phyloP scores from a whole-genome alignment of 2,113 vertebrate genomes.

The Elgaria multicarinata region DNA sequence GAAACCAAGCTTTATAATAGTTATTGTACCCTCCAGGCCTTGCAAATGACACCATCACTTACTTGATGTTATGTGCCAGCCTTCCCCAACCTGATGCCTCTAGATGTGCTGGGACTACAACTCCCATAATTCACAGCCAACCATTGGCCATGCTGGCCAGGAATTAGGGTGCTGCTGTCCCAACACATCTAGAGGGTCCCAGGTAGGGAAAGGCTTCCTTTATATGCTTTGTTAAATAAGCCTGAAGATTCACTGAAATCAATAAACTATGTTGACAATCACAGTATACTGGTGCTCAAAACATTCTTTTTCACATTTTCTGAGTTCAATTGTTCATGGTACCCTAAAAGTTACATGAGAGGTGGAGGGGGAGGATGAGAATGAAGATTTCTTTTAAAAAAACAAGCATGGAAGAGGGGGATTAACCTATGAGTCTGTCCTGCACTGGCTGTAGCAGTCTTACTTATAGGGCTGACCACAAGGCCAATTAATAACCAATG shows the following conservation, averaged over 20 bases:
- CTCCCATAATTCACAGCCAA: neutral
- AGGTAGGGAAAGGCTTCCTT: no score
- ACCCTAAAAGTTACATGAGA: no score
- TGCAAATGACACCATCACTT: slow-evolving; percentile 35
- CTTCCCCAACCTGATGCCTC: neutral
- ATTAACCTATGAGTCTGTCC: no score
- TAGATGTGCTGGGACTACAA: neutral
- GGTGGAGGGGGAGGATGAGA: no score
- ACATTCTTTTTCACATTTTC: slow-evolving; percentile 48
- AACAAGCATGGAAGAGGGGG: neutral
- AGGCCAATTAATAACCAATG: no score
- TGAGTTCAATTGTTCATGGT: slow-evolving; percentile 15
- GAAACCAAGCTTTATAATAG: slow-evolving; percentile 46
- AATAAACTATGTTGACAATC: slow-evolving; percentile 28
- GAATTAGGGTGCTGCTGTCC: no score
- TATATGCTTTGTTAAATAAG: slow-evolving; percentile 36
- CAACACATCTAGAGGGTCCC: no score
- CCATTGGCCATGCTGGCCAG: no score
- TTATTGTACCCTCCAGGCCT: slow-evolving; percentile 35
- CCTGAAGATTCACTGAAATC: slow-evolving; percentile 30
- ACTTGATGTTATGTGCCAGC: slow-evolving; percentile 17
- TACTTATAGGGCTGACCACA: no score
- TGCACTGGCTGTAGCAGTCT: no score
- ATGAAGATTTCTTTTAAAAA: neutral
- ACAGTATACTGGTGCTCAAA: slow-evolving; percentile 7